A percentile compares a stretch with the other conserved stretches of the same genome.
Conservation (phyloP, 2,797 vertebrate species). For the Furcifer pardalis region DNA sequence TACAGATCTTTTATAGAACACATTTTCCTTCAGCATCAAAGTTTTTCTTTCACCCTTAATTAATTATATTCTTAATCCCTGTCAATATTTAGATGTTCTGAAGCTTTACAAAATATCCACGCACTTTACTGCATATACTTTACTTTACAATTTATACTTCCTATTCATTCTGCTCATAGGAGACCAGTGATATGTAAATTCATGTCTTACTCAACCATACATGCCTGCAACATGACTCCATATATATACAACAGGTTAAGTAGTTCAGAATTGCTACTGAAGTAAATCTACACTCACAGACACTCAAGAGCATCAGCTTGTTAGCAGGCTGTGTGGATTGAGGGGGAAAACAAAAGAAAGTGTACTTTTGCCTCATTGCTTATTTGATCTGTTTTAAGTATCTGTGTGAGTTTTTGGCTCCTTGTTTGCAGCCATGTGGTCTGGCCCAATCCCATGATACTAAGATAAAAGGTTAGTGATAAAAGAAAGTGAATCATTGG, state of each 20-base stretch:
- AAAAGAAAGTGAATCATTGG: too few species aligned
- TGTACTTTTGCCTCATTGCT: too few species aligned
- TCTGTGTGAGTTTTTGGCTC: too few species aligned
- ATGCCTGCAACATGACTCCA: background rate
- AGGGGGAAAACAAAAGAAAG: too few species aligned
- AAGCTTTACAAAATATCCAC: background rate
- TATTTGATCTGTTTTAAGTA: too few species aligned
- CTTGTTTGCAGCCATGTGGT: too few species aligned
- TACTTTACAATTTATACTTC: too few species aligned
- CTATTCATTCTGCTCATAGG: background rate
- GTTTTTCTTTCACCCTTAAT: background rate
- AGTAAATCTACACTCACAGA: too few species aligned
- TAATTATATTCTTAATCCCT: constrained; percentile 19
- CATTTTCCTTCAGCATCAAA: background rate
- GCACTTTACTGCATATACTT: background rate
- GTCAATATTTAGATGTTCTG: background rate
- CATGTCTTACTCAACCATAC: background rate
- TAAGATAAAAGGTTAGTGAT: too few species aligned
- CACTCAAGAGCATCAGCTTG: too few species aligned
- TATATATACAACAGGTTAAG: background rate
- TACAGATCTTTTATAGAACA: background rate
- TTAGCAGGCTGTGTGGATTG: too few species aligned
- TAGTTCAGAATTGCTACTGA: background rate
- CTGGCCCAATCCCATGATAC: too few species aligned
- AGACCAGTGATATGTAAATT: background rate